These are phyloP conservation scores for Drosophila hydei DNA, from an alignment of 1,140 invertebrate genomes.

Conservation along the genomic window DNA sequence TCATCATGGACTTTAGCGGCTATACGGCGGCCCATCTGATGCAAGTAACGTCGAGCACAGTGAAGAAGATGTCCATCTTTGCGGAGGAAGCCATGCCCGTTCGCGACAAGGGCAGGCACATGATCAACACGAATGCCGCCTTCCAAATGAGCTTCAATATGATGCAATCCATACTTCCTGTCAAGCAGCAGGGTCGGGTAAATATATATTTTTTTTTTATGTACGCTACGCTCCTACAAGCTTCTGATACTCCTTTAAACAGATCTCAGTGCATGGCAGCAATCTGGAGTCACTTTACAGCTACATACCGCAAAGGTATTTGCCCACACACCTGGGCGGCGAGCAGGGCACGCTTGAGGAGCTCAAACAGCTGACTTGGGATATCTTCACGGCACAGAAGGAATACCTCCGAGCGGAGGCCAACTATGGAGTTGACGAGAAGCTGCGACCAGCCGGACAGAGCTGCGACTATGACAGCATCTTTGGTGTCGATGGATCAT, in stretches of 20 bases:
- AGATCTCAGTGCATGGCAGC: conserved; percentile 75
- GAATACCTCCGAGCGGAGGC: conserved; percentile 85
- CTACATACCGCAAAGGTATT: conserved; percentile 83
- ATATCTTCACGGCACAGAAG: conserved; percentile 84
- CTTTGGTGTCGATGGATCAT: conserved; percentile 86
- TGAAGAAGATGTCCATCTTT: conserved; percentile 84
- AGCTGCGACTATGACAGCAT: conserved; percentile 85
- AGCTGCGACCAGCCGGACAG: conserved; percentile 84
- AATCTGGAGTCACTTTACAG: conserved; percentile 84
- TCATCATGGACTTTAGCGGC: conserved; percentile 81
- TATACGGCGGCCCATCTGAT: conserved; percentile 81
- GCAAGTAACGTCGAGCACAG: conserved; percentile 81
- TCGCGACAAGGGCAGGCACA: conserved; percentile 84
- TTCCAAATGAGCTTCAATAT: conserved; percentile 84
- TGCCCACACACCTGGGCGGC: conserved; percentile 86
- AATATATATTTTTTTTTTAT: too few relatives aligned
- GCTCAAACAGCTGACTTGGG: conserved; percentile 84
- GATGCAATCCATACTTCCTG: conserved; percentile 84
- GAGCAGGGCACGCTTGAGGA: conserved; percentile 83
- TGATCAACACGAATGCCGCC: conserved; percentile 84
- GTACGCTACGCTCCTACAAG: too few relatives aligned
- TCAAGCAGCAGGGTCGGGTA: conserved; percentile 84
- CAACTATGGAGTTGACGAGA: conserved; percentile 85
- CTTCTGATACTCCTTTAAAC: not conserved
- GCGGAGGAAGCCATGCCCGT: conserved; percentile 85